Evolutionary conservation across 2,888 invertebrate species (phyloP).

Genomic region (Apomyelois bistriatella): DNA sequence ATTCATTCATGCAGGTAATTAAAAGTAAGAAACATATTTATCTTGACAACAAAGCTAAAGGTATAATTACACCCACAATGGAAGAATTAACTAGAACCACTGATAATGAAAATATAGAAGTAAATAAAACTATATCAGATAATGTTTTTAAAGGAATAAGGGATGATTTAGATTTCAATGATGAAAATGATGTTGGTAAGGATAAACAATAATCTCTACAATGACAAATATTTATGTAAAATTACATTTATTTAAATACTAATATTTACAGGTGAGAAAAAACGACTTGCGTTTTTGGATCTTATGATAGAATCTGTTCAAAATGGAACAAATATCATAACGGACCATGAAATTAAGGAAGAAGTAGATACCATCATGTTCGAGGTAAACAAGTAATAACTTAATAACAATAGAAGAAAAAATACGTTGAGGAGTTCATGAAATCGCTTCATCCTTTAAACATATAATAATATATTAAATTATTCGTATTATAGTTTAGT

Average conservation of each 20-base stretch:
- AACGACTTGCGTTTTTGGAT: constrained; percentile 91
- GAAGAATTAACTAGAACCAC: constrained; percentile 47
- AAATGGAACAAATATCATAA: constrained; percentile 83
- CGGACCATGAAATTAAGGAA: constrained; percentile 88
- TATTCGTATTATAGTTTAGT: no score
- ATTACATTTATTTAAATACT: not conserved
- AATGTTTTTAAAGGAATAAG: constrained; percentile 83
- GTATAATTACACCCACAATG: constrained; percentile 57
- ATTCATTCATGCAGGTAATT: constrained; percentile 65
- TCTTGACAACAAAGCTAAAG: constrained; percentile 69
- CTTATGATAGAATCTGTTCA: constrained; percentile 90
- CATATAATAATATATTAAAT: no score
- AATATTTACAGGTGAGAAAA: constrained; percentile 67
- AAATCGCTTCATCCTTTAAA: no score
- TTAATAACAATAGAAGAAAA: not conserved
- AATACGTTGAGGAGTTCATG: no score
- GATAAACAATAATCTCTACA: not conserved
- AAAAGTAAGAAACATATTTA: constrained; percentile 82
- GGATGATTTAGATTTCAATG: constrained; percentile 89
- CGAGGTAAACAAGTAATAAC: constrained; percentile 73
- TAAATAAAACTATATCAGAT: constrained; percentile 65
- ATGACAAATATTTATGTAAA: not conserved
- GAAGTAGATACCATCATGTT: constrained; percentile 92
- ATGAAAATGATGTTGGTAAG: constrained; percentile 88
- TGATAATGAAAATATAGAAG: constrained; percentile 28